These are phyloP conservation scores for Lonchura striata DNA, from an alignment of 2,113 vertebrate species.

Conservation along the genomic window DNA sequence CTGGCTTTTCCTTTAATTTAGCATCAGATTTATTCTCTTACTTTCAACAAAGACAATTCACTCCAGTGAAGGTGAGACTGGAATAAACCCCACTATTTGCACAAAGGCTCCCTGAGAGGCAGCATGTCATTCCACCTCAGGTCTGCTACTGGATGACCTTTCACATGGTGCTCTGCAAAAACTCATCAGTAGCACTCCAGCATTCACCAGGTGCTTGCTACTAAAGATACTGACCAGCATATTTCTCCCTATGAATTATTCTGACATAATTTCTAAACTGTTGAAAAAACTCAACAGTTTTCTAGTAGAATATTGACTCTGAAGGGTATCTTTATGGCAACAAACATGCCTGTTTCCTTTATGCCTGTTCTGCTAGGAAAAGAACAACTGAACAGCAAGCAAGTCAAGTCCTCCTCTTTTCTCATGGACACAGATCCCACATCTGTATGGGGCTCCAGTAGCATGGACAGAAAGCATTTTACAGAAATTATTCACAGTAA, in stretches of 20 bases:
- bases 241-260: not conserved
- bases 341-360: not conserved
- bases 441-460: not conserved
- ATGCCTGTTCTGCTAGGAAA: not conserved
- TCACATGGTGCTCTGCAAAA: not conserved
- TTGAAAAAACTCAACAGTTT: not conserved
- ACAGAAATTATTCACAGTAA: not conserved
- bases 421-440: not conserved
- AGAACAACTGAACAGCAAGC: not conserved
- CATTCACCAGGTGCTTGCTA: not conserved
- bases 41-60: not conserved
- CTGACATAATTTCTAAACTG: not conserved
- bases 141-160: not conserved
- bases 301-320: not conserved
- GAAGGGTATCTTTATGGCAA: not conserved
- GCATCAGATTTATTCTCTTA: not conserved
- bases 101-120: not conserved
- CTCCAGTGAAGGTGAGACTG: not conserved
- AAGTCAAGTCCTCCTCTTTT: not conserved
- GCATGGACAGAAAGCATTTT: not conserved
- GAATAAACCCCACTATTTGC: not conserved
- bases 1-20: not conserved
- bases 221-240: not conserved
- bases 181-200: not conserved
- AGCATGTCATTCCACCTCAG: not conserved